Evolutionary conservation across 2,888 invertebrate species (phyloP), one percentile per base, ranked within the genome.

Genomic region (Cerceris rybyensis): DNA sequence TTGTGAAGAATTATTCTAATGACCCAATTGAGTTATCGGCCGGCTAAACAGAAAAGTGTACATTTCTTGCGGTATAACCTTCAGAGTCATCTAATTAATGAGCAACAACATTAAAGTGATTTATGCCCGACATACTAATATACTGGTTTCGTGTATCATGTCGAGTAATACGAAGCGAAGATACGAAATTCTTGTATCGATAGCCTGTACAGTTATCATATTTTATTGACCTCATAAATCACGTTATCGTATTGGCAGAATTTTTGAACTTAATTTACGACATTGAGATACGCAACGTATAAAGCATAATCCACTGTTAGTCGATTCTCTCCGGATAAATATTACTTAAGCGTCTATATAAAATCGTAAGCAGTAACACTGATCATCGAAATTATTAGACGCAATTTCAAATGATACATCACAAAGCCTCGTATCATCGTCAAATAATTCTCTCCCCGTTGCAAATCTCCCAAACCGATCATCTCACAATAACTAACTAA

Each of bases 31-130:
- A 42, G 14, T 43, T 59, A 59, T 59, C 59, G 43, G n/a, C 8
- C 42, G 2, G 6, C 9, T 57, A 7, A 13, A 7, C n/a, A 59
- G 1, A 59, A 41, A 59, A 13, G 8, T 42, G n/a, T 14, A 43
- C 59, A 43, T 43, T 59, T 43, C 28, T 59, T 59, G 2, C 50
- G 13, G 17, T 52, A 13, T 64, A 39, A 41, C 64, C 64, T 64
- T 64, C 39, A 6, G 41, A 52, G 28, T 64, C 52, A 64, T 64
- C 64, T 50, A 42, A 9, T 41, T 59, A 59, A 57, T 57, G 57
- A 16, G 39, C 57, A 39, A 57, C 57, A 17, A 57, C 39, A 8
- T 57, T 11, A 39, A 57, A 17, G 17, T 57, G 57, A 57, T 57
- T 57, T 57, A 57, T 57, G 57, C 13, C 9, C 17, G 57, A 17